Conservation (phyloP, 2,113 vertebrate genomes). For the Plecturocebus donacophilus region DNA sequence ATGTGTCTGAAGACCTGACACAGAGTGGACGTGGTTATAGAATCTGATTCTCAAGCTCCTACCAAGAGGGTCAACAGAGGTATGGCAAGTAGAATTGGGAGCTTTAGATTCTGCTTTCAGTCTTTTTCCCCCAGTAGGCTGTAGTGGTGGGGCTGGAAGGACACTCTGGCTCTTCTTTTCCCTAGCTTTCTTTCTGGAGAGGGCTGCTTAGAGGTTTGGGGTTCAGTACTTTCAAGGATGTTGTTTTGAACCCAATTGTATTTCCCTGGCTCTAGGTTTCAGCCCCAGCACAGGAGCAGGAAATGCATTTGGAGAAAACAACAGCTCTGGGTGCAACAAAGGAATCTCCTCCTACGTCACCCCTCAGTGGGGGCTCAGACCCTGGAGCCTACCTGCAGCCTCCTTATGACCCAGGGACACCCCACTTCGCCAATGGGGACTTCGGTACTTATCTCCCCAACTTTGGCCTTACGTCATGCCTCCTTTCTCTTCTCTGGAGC, state of each 20-base stretch:
- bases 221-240: neutral
- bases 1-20: constrained; percentile 15
- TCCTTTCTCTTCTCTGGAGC: neutral
- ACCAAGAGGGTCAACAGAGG: neutral
- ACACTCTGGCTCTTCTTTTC: neutral
- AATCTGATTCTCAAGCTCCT: neutral
- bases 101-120: neutral
- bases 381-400: neutral
- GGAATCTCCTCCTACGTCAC: constrained; percentile 4
- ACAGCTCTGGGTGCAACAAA: neutral
- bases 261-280: constrained; percentile 58
- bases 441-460: neutral
- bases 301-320: constrained; percentile 41
- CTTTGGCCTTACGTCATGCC: neutral
- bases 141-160: neutral
- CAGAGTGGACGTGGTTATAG: neutral
- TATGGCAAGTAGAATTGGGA: neutral
- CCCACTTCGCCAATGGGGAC: neutral
- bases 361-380: neutral
- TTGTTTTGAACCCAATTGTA: constrained; percentile 24
- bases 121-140: neutral
- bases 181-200: neutral
- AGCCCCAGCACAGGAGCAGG: constrained; percentile 5
- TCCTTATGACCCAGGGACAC: neutral
- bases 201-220: neutral